Conservation (phyloP, 2,797 vertebrate genomes). For the Takifugu ocellatus region DNA sequence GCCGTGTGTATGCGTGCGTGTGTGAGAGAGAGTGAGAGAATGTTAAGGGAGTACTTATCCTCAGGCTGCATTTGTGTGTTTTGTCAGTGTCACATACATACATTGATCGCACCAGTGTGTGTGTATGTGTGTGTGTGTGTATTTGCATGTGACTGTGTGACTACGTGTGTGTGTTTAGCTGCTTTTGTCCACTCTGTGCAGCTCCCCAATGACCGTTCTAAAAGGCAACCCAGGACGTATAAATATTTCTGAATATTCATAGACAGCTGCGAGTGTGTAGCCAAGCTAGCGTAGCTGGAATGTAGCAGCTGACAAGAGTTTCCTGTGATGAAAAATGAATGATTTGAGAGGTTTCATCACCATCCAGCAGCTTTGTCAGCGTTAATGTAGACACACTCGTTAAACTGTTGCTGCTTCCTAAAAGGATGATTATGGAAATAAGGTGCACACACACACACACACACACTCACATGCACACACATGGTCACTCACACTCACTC, state of each 20-base stretch:
- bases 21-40: neutral
- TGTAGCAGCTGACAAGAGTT: no score
- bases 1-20: conserved; percentile 10
- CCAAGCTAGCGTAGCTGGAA: no score
- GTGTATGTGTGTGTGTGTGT: conserved; percentile 32
- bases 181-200: conserved; percentile 54
- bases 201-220: conserved; percentile 61
- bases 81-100: conserved; percentile 47
- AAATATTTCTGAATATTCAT: conserved; percentile 15
- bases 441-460: no score
- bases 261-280: neutral
- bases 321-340: no score
- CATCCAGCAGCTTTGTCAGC: no score
- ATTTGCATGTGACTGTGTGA: conserved; percentile 12
- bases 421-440: no score
- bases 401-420: no score
- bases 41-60: conserved; percentile 33
- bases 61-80: conserved; percentile 45
- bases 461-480: no score
- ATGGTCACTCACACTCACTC: no score
- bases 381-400: no score
- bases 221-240: conserved; percentile 36
- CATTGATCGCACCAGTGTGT: conserved; percentile 44
- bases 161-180: conserved; percentile 36
- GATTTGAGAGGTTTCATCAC: no score